Evolutionary conservation across 2,113 vertebrate genomes (phyloP).

Genomic region (Cygnus buccinator): DNA sequence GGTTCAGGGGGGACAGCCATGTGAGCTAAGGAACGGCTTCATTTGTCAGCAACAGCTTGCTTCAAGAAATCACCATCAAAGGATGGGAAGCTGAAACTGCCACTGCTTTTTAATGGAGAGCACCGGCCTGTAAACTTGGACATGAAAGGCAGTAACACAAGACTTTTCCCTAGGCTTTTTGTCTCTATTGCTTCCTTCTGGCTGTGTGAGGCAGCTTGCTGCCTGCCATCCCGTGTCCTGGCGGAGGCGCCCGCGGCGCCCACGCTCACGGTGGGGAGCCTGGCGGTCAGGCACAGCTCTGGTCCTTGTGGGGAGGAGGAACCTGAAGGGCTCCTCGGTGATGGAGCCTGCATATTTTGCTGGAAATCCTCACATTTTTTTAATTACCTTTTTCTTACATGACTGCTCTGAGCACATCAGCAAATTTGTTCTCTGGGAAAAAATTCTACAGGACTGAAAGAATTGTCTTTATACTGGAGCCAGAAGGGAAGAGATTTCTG

Average conservation of each 20-base stretch:
- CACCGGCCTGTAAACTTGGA: not conserved
- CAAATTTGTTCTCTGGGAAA: not conserved
- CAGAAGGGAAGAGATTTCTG: not conserved
- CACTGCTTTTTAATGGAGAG: not conserved
- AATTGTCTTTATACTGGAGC: not conserved
- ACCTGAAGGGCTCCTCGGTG: not conserved
- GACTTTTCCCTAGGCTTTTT: not conserved
- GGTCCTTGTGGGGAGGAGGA: not conserved
- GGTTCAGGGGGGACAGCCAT: not conserved
- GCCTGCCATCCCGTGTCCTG: rapidly evolving
- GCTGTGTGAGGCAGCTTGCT: not conserved
- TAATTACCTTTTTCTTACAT: not conserved
- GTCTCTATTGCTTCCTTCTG: not conserved
- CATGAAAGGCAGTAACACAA: not conserved
- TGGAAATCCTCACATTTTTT: not conserved
- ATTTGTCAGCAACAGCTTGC: not conserved
- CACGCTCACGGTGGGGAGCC: rapidly evolving
- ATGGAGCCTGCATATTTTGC: not conserved
- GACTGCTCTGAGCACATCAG: not conserved
- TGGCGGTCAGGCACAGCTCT: rapidly evolving
- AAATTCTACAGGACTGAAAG: not conserved
- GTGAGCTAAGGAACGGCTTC: not conserved
- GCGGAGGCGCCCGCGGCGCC: rapidly evolving
- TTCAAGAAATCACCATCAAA: not conserved
- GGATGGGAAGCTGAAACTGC: not conserved